A percentile compares a stretch with the other conserved stretches of the same genome.
Evolutionary conservation across 2,888 invertebrate species (phyloP).

Genomic region (Cephalotes varians): DNA sequence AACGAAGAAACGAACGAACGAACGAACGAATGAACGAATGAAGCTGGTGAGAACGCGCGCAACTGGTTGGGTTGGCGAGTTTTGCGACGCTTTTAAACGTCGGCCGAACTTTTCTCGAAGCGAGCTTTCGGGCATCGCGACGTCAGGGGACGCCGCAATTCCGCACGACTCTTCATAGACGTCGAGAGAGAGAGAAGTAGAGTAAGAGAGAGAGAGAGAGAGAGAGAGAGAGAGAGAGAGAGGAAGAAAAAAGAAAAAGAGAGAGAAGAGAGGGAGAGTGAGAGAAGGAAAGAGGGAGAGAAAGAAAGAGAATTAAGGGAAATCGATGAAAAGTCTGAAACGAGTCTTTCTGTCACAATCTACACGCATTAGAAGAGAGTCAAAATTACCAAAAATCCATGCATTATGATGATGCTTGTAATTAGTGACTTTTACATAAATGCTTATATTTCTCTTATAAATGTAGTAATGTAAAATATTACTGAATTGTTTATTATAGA

Average conservation of each 20-base stretch:
- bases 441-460: not conserved
- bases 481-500: not conserved
- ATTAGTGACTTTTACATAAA: not conserved
- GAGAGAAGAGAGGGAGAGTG: not conserved
- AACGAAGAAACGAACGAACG: conserved; percentile 40
- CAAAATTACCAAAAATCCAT: not conserved
- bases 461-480: not conserved
- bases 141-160: conserved; percentile 49
- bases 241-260: not conserved
- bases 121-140: conserved; percentile 50
- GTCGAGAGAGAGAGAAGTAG: not conserved
- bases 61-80: conserved; percentile 74
- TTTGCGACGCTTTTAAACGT: conserved; percentile 68
- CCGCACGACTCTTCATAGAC: conserved; percentile 43
- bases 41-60: conserved; percentile 72
- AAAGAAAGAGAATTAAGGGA: conserved; percentile 23
- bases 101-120: conserved; percentile 45
- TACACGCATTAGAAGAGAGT: not conserved
- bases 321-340: conserved; percentile 35
- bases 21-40: conserved; percentile 33
- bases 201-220: not conserved
- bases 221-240: not conserved
- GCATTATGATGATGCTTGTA: not conserved
- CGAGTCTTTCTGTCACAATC: conserved; percentile 13
- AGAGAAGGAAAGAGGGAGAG: not conserved